Conservation (phyloP, 2,113 vertebrate genomes). For the Cheilinus undulatus region DNA sequence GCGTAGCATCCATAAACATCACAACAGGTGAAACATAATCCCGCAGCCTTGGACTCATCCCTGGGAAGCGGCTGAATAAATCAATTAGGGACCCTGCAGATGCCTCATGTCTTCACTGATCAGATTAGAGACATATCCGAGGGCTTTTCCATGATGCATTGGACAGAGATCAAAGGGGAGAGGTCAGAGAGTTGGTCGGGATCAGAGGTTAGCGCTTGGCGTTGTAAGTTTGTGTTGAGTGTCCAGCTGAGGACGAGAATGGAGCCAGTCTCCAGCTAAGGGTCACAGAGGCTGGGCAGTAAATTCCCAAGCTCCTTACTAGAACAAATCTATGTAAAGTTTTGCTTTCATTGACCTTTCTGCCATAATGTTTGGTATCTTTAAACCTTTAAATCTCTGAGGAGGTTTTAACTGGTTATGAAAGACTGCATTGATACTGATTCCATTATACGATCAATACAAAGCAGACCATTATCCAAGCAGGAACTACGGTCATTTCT, state of each 20-base stretch:
- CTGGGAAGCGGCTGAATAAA: slow-evolving; percentile 20
- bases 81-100: slow-evolving; percentile 44
- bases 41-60: neutral
- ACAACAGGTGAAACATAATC: slow-evolving; percentile 33
- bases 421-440: neutral
- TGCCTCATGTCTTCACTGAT: slow-evolving; percentile 50
- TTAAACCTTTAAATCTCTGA: neutral
- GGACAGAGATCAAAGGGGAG: slow-evolving; percentile 68
- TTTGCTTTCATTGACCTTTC: slow-evolving; percentile 17
- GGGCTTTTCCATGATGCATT: slow-evolving; percentile 59
- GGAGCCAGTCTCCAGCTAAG: slow-evolving; percentile 67
- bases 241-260: slow-evolving; percentile 59
- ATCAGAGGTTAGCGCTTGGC: slow-evolving; percentile 62
- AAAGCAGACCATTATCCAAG: no score
- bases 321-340: slow-evolving; percentile 10
- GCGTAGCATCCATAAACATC: neutral
- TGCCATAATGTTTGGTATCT: slow-evolving; percentile 18
- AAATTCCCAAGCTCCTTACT: slow-evolving; percentile 35
- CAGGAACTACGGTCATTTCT: no score
- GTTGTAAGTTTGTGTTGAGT: slow-evolving; percentile 65
- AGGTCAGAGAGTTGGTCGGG: slow-evolving; percentile 61
- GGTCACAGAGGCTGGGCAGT: slow-evolving; percentile 51
- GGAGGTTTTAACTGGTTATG: neutral
- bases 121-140: slow-evolving; percentile 43
- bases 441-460: neutral